These are phyloP conservation scores for Gerosis bhagava DNA, from an alignment of 2,888 invertebrate species.

Conservation along the genomic window DNA sequence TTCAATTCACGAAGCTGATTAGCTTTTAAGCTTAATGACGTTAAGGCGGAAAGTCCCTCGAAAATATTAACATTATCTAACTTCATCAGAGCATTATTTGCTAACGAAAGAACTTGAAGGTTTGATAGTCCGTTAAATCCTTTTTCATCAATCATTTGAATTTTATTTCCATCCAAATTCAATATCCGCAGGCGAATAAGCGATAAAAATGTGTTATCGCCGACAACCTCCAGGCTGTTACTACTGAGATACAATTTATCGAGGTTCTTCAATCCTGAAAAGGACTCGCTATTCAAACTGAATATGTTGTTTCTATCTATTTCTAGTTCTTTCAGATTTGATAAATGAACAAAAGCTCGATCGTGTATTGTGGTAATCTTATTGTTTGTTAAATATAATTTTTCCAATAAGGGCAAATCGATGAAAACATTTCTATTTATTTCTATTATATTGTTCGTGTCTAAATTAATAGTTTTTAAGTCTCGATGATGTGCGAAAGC, in stretches of 20 bases:
- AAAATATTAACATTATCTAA: conserved; percentile 60
- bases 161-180: conserved; percentile 66
- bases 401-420: conserved; percentile 85
- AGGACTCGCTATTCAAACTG: conserved; percentile 88
- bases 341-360: conserved; percentile 88
- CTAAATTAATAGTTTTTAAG: conserved; percentile 84
- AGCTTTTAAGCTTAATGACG: conserved; percentile 56
- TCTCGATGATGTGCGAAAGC: conserved; percentile 87
- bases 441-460: conserved; percentile 87
- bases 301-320: conserved; percentile 88
- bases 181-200: conserved; percentile 52
- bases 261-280: conserved; percentile 87
- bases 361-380: conserved; percentile 92
- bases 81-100: conserved; percentile 54
- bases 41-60: conserved; percentile 50
- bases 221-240: conserved; percentile 89
- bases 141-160: conserved; percentile 71
- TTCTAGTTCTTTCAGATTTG: conserved; percentile 88
- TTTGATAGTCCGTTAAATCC: conserved; percentile 62
- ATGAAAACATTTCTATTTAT: conserved; percentile 88
- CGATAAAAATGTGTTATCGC: conserved; percentile 87
- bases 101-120: conserved; percentile 55
- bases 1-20: conserved; percentile 60
- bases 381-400: conserved; percentile 92
- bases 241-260: conserved; percentile 86